Conservation (phyloP, 2,888 invertebrate genomes). For the Buathra laborator region DNA sequence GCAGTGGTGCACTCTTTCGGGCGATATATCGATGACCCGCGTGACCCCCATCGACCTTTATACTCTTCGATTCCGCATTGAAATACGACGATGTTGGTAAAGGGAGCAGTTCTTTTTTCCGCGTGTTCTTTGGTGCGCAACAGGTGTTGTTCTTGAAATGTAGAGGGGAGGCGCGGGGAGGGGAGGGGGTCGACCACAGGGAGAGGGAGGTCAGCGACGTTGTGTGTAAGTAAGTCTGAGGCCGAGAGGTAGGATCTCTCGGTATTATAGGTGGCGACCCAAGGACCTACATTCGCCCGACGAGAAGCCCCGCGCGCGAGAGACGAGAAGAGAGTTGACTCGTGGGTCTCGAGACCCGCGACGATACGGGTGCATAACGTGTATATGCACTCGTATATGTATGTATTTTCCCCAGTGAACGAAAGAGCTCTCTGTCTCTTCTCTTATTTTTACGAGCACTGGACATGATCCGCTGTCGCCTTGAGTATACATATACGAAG, state of each 20-base stretch:
- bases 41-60: neutral
- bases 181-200: neutral
- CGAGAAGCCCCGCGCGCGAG: constrained; percentile 55
- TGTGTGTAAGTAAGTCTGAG: constrained; percentile 57
- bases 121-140: constrained; percentile 54
- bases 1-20: no score
- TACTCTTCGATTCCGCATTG: neutral
- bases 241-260: constrained; percentile 60
- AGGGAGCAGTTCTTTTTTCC: constrained; percentile 33
- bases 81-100: neutral
- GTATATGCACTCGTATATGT: neutral
- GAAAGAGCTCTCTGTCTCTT: neutral
- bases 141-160: constrained; percentile 61
- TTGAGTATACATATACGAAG: neutral
- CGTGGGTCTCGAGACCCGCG: constrained; percentile 40
- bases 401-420: neutral
- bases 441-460: constrained; percentile 8
- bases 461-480: constrained; percentile 6
- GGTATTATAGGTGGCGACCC: constrained; percentile 80
- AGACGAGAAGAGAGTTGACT: constrained; percentile 47
- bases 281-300: constrained; percentile 82
- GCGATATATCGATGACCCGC: neutral
- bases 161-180: neutral
- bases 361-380: constrained; percentile 40
- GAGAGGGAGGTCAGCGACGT: constrained; percentile 49